These are phyloP conservation scores for Sebastes oblongus DNA, from an alignment of 2,797 vertebrate genomes.

Conservation along the genomic window DNA sequence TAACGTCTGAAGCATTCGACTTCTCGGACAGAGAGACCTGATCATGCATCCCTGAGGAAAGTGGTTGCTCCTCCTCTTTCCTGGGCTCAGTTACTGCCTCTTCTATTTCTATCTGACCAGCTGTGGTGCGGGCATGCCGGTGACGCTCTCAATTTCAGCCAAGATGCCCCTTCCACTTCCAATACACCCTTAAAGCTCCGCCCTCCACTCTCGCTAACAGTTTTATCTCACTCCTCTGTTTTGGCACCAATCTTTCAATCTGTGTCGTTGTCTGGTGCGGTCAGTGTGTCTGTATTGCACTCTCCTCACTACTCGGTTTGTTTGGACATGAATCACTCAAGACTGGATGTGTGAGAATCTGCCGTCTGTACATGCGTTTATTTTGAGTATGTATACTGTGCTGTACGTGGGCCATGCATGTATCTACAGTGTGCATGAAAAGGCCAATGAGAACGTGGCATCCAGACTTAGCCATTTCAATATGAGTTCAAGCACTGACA, in stretches of 20 bases:
- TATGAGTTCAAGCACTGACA: background rate
- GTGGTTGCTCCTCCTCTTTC: constrained; percentile 41
- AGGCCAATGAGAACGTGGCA: background rate
- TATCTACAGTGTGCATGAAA: background rate
- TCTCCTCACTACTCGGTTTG: background rate
- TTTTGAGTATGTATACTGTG: background rate
- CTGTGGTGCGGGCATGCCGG: constrained; percentile 66
- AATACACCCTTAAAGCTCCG: background rate
- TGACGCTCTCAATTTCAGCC: constrained; percentile 70
- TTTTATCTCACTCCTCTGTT: constrained; percentile 18
- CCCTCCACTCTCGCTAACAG: constrained; percentile 10
- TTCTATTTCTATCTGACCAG: constrained; percentile 81
- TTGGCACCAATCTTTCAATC: constrained; percentile 42
- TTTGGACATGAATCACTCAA: constrained; percentile 1
- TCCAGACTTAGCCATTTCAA: background rate
- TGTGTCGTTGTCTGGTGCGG: background rate
- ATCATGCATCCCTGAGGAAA: constrained; percentile 20
- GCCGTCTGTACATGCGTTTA: background rate
- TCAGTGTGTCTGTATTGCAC: background rate
- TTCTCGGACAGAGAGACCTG: constrained; percentile 2
- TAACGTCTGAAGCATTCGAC: constrained; percentile 23
- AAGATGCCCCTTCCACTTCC: constrained; percentile 22
- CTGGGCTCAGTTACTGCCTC: constrained; percentile 69
- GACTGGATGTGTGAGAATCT: background rate
- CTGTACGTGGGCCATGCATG: background rate